phyloP scores from a whole-genome alignment of 2,797 vertebrate genomes.

The Microctenopoma steveboyesi region DNA sequence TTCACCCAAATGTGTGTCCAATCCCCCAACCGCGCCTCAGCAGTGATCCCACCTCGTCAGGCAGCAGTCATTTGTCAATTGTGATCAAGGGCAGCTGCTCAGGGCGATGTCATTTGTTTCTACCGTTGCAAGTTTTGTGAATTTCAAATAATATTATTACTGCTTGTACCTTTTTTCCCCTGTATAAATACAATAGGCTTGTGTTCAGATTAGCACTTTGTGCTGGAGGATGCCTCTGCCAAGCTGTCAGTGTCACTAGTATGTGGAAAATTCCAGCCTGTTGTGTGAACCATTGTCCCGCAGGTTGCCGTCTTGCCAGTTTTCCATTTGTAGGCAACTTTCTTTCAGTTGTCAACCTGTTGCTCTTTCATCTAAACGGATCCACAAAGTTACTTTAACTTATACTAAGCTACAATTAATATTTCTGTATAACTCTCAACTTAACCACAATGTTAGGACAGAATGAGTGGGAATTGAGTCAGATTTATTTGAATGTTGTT shows the following conservation, averaged over 20 bases:
- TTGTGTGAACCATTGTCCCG: background rate
- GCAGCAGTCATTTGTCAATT: background rate
- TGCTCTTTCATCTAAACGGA: conserved; percentile 2
- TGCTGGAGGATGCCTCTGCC: background rate
- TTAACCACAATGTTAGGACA: conserved; percentile 9
- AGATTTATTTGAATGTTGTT: conserved; percentile 30
- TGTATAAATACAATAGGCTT: background rate
- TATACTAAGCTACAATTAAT: background rate
- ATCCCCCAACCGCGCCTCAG: conserved; percentile 81
- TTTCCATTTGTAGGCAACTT: background rate
- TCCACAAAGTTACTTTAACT: background rate
- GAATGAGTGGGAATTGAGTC: background rate
- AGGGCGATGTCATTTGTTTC: too few species aligned
- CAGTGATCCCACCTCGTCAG: conserved; percentile 44
- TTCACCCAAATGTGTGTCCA: conserved; percentile 89
- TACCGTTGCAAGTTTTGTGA: too few species aligned
- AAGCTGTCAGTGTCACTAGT: background rate
- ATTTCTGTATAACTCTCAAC: background rate
- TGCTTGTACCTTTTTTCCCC: background rate
- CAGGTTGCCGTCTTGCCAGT: background rate
- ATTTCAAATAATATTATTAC: too few species aligned
- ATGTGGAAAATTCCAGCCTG: background rate
- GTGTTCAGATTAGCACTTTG: background rate
- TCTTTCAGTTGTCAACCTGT: background rate
- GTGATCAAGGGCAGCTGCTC: too few species aligned